Conservation (phyloP, 2,797 vertebrate genomes). For the Argya squamiceps region DNA sequence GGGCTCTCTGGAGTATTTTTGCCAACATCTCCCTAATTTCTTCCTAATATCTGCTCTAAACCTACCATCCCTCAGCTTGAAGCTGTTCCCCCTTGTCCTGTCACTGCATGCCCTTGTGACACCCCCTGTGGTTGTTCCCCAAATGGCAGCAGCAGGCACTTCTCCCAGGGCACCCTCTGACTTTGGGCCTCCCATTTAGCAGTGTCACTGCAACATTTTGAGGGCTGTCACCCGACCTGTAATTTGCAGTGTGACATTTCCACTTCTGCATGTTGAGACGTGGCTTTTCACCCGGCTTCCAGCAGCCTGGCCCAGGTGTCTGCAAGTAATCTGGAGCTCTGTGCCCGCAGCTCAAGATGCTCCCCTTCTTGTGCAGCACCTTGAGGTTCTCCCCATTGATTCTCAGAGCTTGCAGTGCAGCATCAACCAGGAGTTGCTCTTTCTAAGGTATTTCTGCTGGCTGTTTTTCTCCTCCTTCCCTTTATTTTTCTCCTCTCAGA, state of each 20-base stretch:
- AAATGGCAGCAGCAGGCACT: neutral
- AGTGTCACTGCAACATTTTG: neutral
- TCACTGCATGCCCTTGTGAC: neutral
- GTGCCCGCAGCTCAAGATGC: neutral
- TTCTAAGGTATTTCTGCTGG: neutral
- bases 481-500: conserved; percentile 15
- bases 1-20: neutral
- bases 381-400: neutral
- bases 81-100: neutral
- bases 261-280: neutral
- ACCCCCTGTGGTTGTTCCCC: neutral
- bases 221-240: neutral
- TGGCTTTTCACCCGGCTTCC: neutral
- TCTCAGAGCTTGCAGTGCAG: neutral
- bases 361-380: neutral
- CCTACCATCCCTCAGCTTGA: neutral
- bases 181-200: neutral
- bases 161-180: neutral
- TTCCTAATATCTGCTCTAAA: neutral
- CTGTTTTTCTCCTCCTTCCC: neutral
- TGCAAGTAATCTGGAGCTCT: neutral
- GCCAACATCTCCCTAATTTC: neutral
- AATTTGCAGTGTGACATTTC: neutral
- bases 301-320: neutral
- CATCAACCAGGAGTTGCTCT: neutral